These are phyloP conservation scores for Stratiolaelaps scimitus DNA, from an alignment of 1,140 invertebrate genomes.

Conservation along the genomic window DNA sequence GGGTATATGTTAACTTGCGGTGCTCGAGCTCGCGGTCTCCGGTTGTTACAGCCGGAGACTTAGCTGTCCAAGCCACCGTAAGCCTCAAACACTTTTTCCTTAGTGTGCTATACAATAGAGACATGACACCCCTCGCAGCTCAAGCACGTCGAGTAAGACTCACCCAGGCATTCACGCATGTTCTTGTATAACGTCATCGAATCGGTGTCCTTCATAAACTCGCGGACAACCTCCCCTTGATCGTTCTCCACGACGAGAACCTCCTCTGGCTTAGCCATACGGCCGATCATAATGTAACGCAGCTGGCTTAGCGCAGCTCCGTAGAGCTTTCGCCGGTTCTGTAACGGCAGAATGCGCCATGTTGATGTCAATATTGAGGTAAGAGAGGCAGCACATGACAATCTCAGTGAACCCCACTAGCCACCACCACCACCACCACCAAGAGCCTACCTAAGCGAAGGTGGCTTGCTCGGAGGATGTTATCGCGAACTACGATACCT, in stretches of 20 bases:
- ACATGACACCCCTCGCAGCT: too few species aligned
- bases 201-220: slow-evolving; percentile 99
- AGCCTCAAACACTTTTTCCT: too few species aligned
- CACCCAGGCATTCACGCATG: slow-evolving; percentile 87
- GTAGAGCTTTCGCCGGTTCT: slow-evolving; percentile 54
- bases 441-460: slow-evolving; percentile 21
- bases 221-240: slow-evolving; percentile 96
- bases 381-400: slow-evolving; percentile 1
- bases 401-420: too few species aligned
- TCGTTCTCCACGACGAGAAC: slow-evolving; percentile 99
- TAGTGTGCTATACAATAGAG: too few species aligned
- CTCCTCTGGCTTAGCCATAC: slow-evolving; percentile 99
- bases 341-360: slow-evolving; percentile 12
- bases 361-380: slow-evolving; percentile 39
- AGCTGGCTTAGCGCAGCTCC: slow-evolving; percentile 68
- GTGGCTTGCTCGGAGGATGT: not conserved
- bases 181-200: slow-evolving; percentile 99
- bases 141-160: slow-evolving; percentile 29
- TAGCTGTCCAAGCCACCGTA: too few species aligned
- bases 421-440: slow-evolving; percentile 14
- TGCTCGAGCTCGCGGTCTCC: too few species aligned
- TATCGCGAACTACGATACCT: too few species aligned
- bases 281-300: slow-evolving; percentile 95
- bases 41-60: too few species aligned
- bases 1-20: too few species aligned